Percentiles rank a stretch among this genome's conserved stretches.
These are phyloP conservation scores for Phoebastria nigripes DNA, from an alignment of 2,797 vertebrate species.

Conservation along the genomic window DNA sequence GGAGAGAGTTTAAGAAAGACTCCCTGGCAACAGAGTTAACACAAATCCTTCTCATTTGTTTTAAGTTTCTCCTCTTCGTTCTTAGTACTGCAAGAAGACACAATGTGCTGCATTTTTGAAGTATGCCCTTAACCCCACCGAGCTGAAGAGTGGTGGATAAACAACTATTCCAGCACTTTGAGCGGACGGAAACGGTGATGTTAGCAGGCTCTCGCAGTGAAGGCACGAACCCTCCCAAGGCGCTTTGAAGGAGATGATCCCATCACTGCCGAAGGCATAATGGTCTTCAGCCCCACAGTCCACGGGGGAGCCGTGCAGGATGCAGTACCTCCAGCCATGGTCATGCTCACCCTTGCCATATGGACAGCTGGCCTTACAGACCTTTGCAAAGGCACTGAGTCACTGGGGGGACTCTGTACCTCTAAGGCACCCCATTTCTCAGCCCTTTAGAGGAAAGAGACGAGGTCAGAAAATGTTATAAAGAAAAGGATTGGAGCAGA, in stretches of 20 bases:
- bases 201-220: background rate
- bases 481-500: background rate
- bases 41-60: background rate
- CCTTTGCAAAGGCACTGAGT: background rate
- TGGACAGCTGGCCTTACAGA: background rate
- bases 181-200: background rate
- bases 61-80: background rate
- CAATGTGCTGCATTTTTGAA: background rate
- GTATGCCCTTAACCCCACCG: background rate
- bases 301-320: accelerated
- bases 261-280: background rate
- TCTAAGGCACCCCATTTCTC: background rate
- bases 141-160: background rate
- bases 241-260: background rate
- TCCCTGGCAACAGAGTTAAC: background rate
- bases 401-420: background rate
- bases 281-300: background rate
- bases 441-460: background rate
- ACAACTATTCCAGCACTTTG: background rate
- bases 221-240: background rate
- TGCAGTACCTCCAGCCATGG: background rate
- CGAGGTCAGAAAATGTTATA: background rate
- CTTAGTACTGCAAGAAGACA: background rate
- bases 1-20: background rate
- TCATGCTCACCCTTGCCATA: accelerated